A percentile compares a stretch with the other conserved stretches of the same genome.
These are phyloP conservation scores for Tiliacea citrago DNA, from an alignment of 2,888 invertebrate species.

Conservation along the genomic window DNA sequence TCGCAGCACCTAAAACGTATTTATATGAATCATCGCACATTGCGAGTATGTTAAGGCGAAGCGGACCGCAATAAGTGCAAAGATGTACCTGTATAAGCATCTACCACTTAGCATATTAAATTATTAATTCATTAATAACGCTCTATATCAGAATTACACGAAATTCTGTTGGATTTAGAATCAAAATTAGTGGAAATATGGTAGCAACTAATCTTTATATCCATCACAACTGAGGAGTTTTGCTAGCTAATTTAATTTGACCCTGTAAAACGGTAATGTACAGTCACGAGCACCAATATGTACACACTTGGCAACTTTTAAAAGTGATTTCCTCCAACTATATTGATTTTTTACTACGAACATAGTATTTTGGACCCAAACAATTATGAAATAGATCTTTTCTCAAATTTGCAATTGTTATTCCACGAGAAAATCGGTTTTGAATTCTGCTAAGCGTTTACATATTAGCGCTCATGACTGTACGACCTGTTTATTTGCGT, in stretches of 20 bases:
- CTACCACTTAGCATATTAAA: background rate
- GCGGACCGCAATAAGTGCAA: background rate
- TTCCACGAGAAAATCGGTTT: too few relatives aligned
- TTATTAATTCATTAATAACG: background rate
- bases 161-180: background rate
- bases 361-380: too few relatives aligned
- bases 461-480: too few relatives aligned
- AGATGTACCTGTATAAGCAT: background rate
- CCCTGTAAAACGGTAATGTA: background rate
- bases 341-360: too few relatives aligned
- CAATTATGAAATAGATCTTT: too few relatives aligned
- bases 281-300: too few relatives aligned
- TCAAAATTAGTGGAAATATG: background rate
- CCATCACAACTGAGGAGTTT: background rate
- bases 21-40: slow-evolving; percentile 23
- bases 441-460: too few relatives aligned
- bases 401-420: too few relatives aligned
- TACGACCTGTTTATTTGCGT: background rate
- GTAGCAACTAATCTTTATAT: background rate
- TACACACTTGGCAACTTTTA: too few relatives aligned
- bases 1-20: slow-evolving; percentile 28
- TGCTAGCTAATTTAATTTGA: background rate
- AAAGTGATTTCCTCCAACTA: too few relatives aligned
- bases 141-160: too few relatives aligned
- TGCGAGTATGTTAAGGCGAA: slow-evolving; percentile 8